Conservation (phyloP, 2,797 vertebrate genomes). For the Crenichthys baileyi region DNA sequence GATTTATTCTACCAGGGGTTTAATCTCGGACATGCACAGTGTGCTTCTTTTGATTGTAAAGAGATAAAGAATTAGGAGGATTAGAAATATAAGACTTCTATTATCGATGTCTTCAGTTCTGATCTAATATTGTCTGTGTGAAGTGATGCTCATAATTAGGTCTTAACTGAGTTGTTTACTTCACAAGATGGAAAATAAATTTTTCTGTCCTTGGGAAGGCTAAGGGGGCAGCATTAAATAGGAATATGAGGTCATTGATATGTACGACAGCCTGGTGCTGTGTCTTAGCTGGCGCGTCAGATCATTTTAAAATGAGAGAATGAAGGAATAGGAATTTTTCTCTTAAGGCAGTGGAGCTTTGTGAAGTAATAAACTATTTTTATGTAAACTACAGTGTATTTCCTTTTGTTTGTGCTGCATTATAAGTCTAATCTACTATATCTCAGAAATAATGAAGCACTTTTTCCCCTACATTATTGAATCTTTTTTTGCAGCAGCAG, state of each 20-base stretch:
- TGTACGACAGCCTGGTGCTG: conserved; percentile 36
- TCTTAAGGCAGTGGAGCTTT: background rate
- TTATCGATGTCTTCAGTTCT: conserved; percentile 25
- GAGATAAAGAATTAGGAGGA: conserved; percentile 8
- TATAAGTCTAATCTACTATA: background rate
- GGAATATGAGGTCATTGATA: conserved; percentile 55
- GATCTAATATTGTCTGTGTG: conserved; percentile 32
- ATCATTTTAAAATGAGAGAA: conserved; percentile 10
- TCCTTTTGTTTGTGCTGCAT: background rate
- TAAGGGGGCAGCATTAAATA: conserved; percentile 47
- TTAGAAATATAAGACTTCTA: conserved; percentile 8
- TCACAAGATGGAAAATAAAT: conserved; percentile 21
- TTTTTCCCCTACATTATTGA: background rate
- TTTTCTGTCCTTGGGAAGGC: conserved; percentile 44
- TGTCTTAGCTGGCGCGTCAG: conserved; percentile 31
- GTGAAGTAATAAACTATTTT: background rate
- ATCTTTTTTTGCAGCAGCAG: background rate
- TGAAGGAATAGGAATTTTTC: background rate
- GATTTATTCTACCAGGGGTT: background rate
- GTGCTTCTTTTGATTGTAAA: background rate
- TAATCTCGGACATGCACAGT: background rate
- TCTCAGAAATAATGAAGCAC: background rate
- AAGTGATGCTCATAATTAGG: conserved; percentile 53
- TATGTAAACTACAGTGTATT: background rate
- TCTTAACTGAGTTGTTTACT: conserved; percentile 12